Conservation (phyloP, 2,888 invertebrate species). For the Meteorus colon region DNA sequence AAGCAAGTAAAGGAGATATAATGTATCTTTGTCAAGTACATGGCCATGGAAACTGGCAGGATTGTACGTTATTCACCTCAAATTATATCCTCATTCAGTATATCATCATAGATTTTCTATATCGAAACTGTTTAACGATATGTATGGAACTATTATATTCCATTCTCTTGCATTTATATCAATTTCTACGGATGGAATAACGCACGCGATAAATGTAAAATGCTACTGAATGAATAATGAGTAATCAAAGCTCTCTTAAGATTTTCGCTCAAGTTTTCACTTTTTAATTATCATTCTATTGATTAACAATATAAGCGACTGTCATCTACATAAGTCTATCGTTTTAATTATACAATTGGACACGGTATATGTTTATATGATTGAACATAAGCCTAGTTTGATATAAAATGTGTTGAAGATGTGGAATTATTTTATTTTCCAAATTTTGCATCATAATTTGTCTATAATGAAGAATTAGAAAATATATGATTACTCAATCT, state of each 20-base stretch:
- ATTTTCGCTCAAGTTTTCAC: conserved; percentile 52
- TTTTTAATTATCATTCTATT: conserved; percentile 45
- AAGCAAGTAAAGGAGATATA: neutral
- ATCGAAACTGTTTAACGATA: neutral
- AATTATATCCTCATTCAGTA: conserved; percentile 2
- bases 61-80: neutral
- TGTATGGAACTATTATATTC: conserved; percentile 5
- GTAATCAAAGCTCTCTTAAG: conserved; percentile 43
- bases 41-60: too few relatives aligned
- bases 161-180: conserved; percentile 29
- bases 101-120: conserved; percentile 10
- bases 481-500: neutral
- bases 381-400: neutral
- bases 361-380: neutral
- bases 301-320: neutral
- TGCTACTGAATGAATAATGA: conserved; percentile 13
- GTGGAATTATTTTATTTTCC: neutral
- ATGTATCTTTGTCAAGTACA: too few relatives aligned
- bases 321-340: neutral
- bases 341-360: too few relatives aligned
- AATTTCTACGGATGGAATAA: conserved; percentile 21
- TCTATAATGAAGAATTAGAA: neutral
- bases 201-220: conserved; percentile 17
- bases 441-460: neutral
- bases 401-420: neutral